Conservation (phyloP, 2,888 invertebrate species). For the Pseudococcus jackbeardsleyi region DNA sequence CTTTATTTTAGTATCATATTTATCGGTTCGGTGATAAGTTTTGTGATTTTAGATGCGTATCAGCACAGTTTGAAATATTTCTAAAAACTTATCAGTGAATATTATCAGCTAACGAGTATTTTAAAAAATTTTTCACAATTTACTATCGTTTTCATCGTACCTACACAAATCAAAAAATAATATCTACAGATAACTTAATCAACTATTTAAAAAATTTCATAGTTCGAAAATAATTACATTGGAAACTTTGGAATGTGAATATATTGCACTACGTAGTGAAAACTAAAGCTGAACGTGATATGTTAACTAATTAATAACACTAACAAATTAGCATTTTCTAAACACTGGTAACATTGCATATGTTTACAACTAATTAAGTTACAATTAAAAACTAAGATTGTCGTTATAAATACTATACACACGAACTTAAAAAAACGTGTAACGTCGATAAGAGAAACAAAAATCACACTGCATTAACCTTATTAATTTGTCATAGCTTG, state of each 20-base stretch:
- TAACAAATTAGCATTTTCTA: not conserved
- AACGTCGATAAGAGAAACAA: conserved; percentile 26
- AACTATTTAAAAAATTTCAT: not conserved
- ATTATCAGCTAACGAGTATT: conserved; percentile 1
- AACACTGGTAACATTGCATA: conserved; percentile 62
- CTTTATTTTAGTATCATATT: conserved; percentile 63
- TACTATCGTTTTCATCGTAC: not conserved
- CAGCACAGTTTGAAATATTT: conserved; percentile 48
- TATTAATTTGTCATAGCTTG: conserved; percentile 22
- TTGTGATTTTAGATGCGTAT: conserved; percentile 55
- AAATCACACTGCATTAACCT: conserved; percentile 23
- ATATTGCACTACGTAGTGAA: conserved; percentile 57
- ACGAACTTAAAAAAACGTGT: not conserved
- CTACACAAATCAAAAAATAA: not conserved
- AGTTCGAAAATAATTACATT: not conserved
- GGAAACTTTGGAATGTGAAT: conserved; percentile 54
- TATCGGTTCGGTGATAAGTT: conserved; percentile 60
- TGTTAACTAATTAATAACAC: conserved; percentile 56
- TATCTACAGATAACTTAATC: not conserved
- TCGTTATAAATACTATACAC: conserved; percentile 20
- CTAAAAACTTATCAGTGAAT: not conserved
- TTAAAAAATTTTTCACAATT: not conserved
- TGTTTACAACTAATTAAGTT: conserved; percentile 47
- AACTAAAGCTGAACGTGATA: conserved; percentile 57
- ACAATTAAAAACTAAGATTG: conserved; percentile 40